Conservation (phyloP, 2,888 invertebrate species). For the Phasia obesa region DNA sequence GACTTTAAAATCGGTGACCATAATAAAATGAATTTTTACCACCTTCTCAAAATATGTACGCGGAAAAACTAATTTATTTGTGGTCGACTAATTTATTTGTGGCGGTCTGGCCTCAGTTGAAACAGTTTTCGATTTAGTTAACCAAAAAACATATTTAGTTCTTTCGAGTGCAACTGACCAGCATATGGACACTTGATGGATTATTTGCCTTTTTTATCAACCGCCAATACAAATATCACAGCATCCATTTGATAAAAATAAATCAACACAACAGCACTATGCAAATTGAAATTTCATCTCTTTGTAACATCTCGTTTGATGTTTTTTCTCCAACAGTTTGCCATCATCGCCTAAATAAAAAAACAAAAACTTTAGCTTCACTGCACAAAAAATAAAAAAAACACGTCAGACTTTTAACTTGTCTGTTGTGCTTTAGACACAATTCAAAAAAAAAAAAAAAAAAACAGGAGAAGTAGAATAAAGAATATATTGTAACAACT, state of each 20-base stretch:
- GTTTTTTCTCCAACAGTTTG: constrained; percentile 29
- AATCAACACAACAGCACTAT: constrained; percentile 45
- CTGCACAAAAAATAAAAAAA: constrained; percentile 10
- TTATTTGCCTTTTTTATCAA: neutral
- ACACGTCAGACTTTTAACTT: constrained; percentile 57
- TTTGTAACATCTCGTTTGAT: constrained; percentile 53
- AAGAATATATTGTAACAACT: constrained; percentile 59
- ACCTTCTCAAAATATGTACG: too few species aligned
- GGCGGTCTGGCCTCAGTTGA: neutral
- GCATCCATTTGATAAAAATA: constrained; percentile 17
- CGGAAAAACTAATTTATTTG: too few species aligned
- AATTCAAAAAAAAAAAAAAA: constrained; percentile 18
- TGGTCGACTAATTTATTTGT: neutral
- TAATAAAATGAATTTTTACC: too few species aligned
- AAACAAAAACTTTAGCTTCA: constrained; percentile 41
- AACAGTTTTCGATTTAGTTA: constrained; percentile 11
- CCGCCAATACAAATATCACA: constrained; percentile 20
- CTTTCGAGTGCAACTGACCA: constrained; percentile 25
- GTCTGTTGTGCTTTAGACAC: constrained; percentile 54
- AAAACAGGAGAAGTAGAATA: constrained; percentile 1
- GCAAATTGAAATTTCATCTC: constrained; percentile 59
- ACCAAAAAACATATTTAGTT: constrained; percentile 21
- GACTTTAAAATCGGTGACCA: too few species aligned
- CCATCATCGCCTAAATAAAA: constrained; percentile 43
- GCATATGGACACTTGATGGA: constrained; percentile 16